These are phyloP conservation scores for Antidorcas marsupialis DNA, from an alignment of 2,113 vertebrate species.

Conservation along the genomic window DNA sequence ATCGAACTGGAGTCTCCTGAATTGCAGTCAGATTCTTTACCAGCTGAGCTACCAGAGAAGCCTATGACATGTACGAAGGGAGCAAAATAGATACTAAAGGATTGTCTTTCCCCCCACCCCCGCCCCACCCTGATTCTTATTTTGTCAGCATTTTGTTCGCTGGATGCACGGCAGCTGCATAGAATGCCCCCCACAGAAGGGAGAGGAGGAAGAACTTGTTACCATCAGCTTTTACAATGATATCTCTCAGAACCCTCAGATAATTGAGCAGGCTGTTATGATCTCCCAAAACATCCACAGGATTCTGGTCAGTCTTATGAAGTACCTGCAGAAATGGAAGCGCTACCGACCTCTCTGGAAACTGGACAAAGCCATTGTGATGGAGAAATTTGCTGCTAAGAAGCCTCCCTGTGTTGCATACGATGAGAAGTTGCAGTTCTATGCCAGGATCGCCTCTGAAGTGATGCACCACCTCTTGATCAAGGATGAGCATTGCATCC, in stretches of 20 bases:
- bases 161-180: constrained; percentile 94
- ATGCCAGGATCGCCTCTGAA: constrained; percentile 80
- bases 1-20: neutral
- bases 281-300: constrained; percentile 86
- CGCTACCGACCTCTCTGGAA: constrained; percentile 90
- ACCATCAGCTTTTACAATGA: constrained; percentile 89
- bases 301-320: constrained; percentile 82
- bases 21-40: neutral
- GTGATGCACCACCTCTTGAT: constrained; percentile 80
- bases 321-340: constrained; percentile 87
- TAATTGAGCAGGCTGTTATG: constrained; percentile 82
- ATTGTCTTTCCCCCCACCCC: neutral
- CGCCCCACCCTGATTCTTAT: neutral
- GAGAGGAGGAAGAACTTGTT: constrained; percentile 80
- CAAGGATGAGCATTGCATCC: constrained; percentile 85
- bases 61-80: accelerated
- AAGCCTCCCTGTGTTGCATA: constrained; percentile 86
- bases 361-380: constrained; percentile 83
- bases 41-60: neutral
- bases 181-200: constrained; percentile 87
- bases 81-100: neutral
- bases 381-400: constrained; percentile 88
- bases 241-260: constrained; percentile 82
- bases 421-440: constrained; percentile 90
- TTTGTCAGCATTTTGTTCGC: constrained; percentile 87